Percentiles rank a stretch among this genome's conserved stretches.
Conservation (phyloP, 2,797 vertebrate species). For the Microctenopoma lineatum region DNA sequence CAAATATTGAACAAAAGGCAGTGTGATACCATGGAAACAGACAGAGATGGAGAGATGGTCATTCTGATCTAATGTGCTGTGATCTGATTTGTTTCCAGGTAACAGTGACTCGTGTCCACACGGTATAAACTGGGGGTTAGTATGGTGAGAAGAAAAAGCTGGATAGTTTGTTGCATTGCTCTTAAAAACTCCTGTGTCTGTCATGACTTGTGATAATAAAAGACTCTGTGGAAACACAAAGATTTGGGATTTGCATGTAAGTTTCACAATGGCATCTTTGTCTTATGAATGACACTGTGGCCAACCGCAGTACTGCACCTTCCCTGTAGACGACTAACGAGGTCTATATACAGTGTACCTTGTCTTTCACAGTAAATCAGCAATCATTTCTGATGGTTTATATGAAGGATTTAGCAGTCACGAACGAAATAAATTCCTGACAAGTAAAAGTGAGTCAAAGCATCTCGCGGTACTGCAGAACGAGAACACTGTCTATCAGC, state of each 20-base stretch:
- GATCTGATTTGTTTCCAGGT: constrained; percentile 6
- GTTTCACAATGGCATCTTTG: too few species aligned
- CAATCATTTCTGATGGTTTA: not conserved
- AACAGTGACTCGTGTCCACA: not conserved
- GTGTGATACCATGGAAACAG: constrained; percentile 46
- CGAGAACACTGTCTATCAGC: not conserved
- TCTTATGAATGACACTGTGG: too few species aligned
- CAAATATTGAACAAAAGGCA: constrained; percentile 19
- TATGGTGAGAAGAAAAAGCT: not conserved
- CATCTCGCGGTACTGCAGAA: constrained; percentile 3
- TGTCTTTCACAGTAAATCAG: not conserved
- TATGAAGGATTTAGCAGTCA: too few species aligned
- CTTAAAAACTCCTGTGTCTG: too few species aligned
- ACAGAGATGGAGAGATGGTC: not conserved
- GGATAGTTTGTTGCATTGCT: not conserved
- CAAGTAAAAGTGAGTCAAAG: constrained; percentile 1
- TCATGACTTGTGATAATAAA: too few species aligned
- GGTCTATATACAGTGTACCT: too few species aligned
- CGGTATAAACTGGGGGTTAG: not conserved
- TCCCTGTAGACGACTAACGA: too few species aligned
- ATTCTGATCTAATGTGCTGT: constrained; percentile 5
- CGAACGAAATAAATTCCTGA: constrained; percentile 5
- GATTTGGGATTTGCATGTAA: not conserved
- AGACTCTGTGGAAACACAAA: not conserved
- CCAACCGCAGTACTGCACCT: too few species aligned